Conservation (phyloP, 2,797 vertebrate genomes). For the Pogonophryne albipinna region DNA sequence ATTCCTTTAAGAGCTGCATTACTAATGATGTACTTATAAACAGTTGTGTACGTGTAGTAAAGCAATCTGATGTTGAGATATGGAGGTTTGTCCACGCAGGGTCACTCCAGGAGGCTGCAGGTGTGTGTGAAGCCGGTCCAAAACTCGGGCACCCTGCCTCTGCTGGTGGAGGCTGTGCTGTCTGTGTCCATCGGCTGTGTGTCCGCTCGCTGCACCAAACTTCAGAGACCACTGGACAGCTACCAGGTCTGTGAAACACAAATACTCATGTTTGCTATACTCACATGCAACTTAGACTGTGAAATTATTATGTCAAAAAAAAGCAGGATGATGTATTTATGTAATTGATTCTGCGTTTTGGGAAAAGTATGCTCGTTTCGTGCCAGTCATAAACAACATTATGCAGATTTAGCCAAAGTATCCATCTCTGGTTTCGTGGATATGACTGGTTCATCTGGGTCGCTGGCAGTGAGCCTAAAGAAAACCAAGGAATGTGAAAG, state of each 20-base stretch:
- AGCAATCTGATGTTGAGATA: conserved; percentile 15
- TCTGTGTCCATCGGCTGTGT: conserved; percentile 95
- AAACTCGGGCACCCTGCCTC: conserved; percentile 94
- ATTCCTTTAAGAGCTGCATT: not conserved
- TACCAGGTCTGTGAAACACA: conserved; percentile 91
- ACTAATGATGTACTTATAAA: conserved; percentile 15
- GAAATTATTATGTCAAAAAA: not conserved
- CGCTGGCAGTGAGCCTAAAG: conserved; percentile 42
- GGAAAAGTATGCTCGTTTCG: conserved; percentile 42
- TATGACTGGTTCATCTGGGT: conserved; percentile 37
- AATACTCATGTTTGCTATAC: not conserved
- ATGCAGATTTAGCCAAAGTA: conserved; percentile 44
- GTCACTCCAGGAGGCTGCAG: conserved; percentile 95
- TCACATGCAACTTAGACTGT: not conserved
- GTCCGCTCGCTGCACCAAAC: conserved; percentile 92
- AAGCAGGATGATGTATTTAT: conserved; percentile 11
- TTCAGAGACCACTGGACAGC: conserved; percentile 97
- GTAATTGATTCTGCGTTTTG: conserved; percentile 16
- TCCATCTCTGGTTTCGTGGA: conserved; percentile 38
- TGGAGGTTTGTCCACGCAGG: conserved; percentile 77
- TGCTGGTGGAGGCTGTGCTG: conserved; percentile 94
- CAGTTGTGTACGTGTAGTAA: not conserved
- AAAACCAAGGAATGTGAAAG: conserved; percentile 41
- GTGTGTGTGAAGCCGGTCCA: conserved; percentile 94
- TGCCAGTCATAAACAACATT: conserved; percentile 28